phyloP scores from a whole-genome alignment of 2,888 invertebrate genomes.

The Nineta flava region DNA sequence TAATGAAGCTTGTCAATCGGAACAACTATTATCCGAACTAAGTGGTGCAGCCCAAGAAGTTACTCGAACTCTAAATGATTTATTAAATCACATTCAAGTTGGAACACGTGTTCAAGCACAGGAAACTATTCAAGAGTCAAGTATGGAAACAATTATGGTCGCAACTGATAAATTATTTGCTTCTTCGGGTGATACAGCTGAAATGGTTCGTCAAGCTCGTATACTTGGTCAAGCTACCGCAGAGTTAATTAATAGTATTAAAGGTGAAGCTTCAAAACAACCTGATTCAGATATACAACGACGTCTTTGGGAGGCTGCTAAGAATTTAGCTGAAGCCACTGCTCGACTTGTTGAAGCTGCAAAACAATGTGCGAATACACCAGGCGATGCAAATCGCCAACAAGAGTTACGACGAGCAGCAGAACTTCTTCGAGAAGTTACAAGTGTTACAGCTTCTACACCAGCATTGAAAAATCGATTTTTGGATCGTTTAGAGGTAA shows the following conservation, averaged over 20 bases:
- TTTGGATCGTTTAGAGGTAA: slow-evolving; percentile 39
- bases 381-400: slow-evolving; percentile 69
- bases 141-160: slow-evolving; percentile 77
- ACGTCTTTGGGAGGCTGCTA: slow-evolving; percentile 84
- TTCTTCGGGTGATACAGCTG: slow-evolving; percentile 71
- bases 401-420: slow-evolving; percentile 76
- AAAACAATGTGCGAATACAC: slow-evolving; percentile 73
- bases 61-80: slow-evolving; percentile 70
- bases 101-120: slow-evolving; percentile 43
- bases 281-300: slow-evolving; percentile 80
- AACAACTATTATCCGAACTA: slow-evolving; percentile 53
- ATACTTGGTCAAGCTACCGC: slow-evolving; percentile 89
- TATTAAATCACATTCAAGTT: slow-evolving; percentile 75
- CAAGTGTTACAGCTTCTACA: slow-evolving; percentile 66
- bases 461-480: slow-evolving; percentile 58
- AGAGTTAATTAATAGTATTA: slow-evolving; percentile 84
- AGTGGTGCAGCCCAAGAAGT: slow-evolving; percentile 77
- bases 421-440: slow-evolving; percentile 82
- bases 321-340: slow-evolving; percentile 88
- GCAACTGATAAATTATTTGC: slow-evolving; percentile 80
- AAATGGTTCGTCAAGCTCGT: slow-evolving; percentile 89
- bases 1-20: slow-evolving; percentile 52
- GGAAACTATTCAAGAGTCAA: slow-evolving; percentile 54
- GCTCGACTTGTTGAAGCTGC: slow-evolving; percentile 95
- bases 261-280: slow-evolving; percentile 83